Percentiles rank a stretch among this genome's conserved stretches.
phyloP scores from a whole-genome alignment of 2,888 invertebrate species.

The Drosophila bunnanda region DNA sequence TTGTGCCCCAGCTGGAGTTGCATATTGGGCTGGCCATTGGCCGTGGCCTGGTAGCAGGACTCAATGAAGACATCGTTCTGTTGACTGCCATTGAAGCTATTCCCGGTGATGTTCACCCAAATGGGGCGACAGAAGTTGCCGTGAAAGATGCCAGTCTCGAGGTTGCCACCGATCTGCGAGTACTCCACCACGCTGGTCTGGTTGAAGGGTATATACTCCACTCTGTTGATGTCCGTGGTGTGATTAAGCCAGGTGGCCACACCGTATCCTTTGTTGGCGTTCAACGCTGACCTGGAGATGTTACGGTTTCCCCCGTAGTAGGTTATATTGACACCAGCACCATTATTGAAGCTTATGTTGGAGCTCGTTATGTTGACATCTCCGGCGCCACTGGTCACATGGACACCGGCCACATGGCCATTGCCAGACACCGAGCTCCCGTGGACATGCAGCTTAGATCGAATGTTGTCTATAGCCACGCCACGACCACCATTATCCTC shows the following conservation, averaged over 20 bases:
- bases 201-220: constrained; percentile 91
- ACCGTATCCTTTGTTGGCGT: constrained; percentile 95
- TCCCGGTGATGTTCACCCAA: constrained; percentile 96
- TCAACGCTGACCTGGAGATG: constrained; percentile 93
- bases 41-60: constrained; percentile 89
- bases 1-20: constrained; percentile 94
- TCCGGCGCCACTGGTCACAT: constrained; percentile 95
- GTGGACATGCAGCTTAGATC: constrained; percentile 94
- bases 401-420: constrained; percentile 95
- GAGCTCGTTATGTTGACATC: constrained; percentile 97
- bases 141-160: constrained; percentile 94
- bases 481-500: constrained; percentile 97
- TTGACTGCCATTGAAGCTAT: constrained; percentile 92
- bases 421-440: constrained; percentile 93
- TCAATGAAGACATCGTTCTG: constrained; percentile 92
- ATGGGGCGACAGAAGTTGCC: constrained; percentile 96
- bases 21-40: constrained; percentile 85
- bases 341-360: constrained; percentile 94
- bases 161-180: constrained; percentile 93
- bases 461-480: constrained; percentile 95
- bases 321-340: constrained; percentile 97
- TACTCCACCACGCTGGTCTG: constrained; percentile 95
- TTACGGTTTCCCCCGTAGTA: constrained; percentile 97
- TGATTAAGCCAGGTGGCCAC: constrained; percentile 96
- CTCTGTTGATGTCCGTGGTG: constrained; percentile 87